These are phyloP conservation scores for Watsonalla binaria DNA, from an alignment of 2,888 invertebrate species.

Conservation along the genomic window DNA sequence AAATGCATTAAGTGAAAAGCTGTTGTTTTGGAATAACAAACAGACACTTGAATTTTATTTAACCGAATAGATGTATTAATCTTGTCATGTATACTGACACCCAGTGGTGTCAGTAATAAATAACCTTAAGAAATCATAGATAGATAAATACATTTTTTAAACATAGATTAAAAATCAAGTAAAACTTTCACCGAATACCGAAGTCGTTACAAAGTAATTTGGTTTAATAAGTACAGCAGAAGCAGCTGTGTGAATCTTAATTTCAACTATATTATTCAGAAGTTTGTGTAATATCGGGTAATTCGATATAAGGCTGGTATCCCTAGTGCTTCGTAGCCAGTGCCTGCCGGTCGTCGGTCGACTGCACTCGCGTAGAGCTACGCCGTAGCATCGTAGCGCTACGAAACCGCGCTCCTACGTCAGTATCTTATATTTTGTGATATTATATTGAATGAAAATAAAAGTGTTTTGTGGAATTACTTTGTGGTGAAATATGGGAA, in stretches of 20 bases:
- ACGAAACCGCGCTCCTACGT: slow-evolving; percentile 31
- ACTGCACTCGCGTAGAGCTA: slow-evolving; percentile 42
- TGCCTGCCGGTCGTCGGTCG: slow-evolving; percentile 28
- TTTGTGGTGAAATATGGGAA: not conserved
- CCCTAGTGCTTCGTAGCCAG: slow-evolving; percentile 36
- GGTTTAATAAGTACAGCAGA: slow-evolving; percentile 10
- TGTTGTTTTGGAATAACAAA: too few relatives aligned
- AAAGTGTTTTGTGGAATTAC: not conserved
- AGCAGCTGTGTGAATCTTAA: slow-evolving; percentile 28
- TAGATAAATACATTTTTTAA: not conserved
- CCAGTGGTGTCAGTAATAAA: too few relatives aligned
- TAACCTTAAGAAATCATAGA: too few relatives aligned
- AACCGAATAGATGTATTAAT: too few relatives aligned
- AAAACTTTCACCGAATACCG: not conserved
- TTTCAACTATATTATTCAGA: slow-evolving; percentile 32
- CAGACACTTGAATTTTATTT: too few relatives aligned
- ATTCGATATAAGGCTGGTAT: slow-evolving; percentile 45
- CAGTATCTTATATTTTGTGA: slow-evolving; percentile 7
- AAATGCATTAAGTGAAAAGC: too few relatives aligned
- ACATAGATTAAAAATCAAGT: not conserved
- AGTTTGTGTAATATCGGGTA: slow-evolving; percentile 33
- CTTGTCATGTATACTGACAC: too few relatives aligned
- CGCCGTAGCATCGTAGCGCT: slow-evolving; percentile 48
- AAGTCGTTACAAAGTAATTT: slow-evolving; percentile 1
- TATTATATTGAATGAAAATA: not conserved